Percentiles rank a stretch among this genome's conserved stretches.
phyloP scores from a whole-genome alignment of 2,888 invertebrate genomes.

The Xestia c-nigrum region DNA sequence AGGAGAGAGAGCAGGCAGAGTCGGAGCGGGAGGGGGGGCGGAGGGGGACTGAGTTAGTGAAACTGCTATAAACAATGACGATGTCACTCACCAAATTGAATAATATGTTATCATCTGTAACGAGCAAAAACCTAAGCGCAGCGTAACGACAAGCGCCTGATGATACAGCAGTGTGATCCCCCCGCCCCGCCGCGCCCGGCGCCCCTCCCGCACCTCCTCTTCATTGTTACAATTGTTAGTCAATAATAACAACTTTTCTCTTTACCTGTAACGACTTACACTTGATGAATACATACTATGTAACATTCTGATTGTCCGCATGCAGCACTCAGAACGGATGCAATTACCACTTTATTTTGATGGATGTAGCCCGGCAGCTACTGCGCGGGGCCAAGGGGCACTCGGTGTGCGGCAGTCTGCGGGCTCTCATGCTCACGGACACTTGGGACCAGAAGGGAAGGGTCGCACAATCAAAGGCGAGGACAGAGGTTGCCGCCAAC shows the following conservation, averaged over 20 bases:
- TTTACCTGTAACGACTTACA: slow-evolving; percentile 4
- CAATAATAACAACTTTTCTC: slow-evolving; percentile 9
- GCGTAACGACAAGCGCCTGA: neutral
- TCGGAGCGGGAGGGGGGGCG: neutral
- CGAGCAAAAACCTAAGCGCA: slow-evolving; percentile 2
- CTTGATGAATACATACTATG: neutral
- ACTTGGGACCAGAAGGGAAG: neutral
- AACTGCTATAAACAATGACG: slow-evolving; percentile 14
- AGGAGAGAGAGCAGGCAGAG: neutral
- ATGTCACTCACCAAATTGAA: slow-evolving; percentile 1
- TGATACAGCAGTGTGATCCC: neutral
- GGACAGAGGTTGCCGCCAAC: neutral
- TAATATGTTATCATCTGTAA: slow-evolving; percentile 3
- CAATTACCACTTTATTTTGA: neutral
- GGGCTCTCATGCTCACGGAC: neutral
- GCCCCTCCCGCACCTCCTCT: too few relatives aligned
- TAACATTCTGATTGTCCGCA: neutral
- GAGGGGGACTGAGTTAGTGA: neutral
- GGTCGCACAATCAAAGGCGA: neutral
- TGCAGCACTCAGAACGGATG: neutral
- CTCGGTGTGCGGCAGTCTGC: neutral
- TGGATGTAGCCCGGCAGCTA: neutral
- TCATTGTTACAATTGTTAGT: slow-evolving; percentile 7
- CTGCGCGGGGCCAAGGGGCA: neutral
- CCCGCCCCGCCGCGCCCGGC: neutral